Evolutionary conservation across 2,113 vertebrate species (phyloP).

Genomic region (Thinocorus orbignyianus): DNA sequence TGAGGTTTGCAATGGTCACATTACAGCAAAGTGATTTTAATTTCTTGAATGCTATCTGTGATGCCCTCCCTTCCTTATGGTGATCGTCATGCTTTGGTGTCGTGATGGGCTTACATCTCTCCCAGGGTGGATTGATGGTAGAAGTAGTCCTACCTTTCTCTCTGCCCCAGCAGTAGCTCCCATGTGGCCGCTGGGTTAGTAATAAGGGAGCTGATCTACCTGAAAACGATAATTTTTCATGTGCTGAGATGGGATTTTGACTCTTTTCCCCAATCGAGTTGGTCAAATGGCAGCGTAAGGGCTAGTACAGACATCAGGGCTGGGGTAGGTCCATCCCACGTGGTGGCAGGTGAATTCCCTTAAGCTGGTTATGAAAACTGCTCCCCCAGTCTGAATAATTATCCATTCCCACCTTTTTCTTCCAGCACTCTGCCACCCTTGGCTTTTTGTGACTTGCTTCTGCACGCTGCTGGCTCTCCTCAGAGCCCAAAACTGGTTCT

Average conservation of each 20-base stretch:
- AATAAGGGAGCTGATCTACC: not conserved
- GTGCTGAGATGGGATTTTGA: not conserved
- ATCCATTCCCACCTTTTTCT: not conserved
- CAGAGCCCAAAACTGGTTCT: not conserved
- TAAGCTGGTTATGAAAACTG: not conserved
- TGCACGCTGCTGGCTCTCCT: not conserved
- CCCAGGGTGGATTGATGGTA: not conserved
- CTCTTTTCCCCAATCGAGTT: not conserved
- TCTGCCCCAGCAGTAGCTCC: not conserved
- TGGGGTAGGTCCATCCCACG: not conserved
- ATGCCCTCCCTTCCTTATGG: not conserved
- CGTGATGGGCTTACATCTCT: fast-evolving
- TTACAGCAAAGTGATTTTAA: not conserved
- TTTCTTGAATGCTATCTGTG: not conserved
- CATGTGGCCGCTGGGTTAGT: not conserved
- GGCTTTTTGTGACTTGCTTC: not conserved
- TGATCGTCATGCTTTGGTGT: not conserved
- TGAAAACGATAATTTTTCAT: not conserved
- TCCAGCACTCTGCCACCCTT: too few relatives aligned
- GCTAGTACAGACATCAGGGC: not conserved
- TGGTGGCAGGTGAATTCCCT: not conserved
- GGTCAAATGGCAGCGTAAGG: fast-evolving
- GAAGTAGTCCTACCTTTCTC: not conserved
- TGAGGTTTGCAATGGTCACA: not conserved
- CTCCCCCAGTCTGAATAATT: not conserved